phyloP scores from a whole-genome alignment of 2,888 invertebrate genomes.

The Tipula unca region DNA sequence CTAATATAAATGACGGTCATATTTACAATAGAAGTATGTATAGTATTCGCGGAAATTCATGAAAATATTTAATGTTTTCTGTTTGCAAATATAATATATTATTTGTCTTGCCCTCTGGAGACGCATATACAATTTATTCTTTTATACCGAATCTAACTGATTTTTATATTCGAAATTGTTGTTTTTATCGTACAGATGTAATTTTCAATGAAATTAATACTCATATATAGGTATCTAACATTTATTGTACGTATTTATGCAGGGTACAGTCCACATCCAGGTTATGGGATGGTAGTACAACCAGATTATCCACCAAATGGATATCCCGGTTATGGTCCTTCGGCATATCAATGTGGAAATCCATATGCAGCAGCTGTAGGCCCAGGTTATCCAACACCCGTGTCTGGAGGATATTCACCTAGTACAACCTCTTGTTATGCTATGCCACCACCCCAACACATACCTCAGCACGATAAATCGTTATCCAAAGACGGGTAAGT shows the following conservation, averaged over 20 bases:
- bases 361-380: constrained; percentile 41
- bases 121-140: neutral
- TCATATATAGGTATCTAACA: neutral
- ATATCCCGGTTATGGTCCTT: constrained; percentile 60
- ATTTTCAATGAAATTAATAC: neutral
- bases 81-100: constrained; percentile 1
- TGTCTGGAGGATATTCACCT: constrained; percentile 61
- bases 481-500: constrained; percentile 41
- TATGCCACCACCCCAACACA: constrained; percentile 78
- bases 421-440: constrained; percentile 65
- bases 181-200: neutral
- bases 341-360: constrained; percentile 48
- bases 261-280: constrained; percentile 84
- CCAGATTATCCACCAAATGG: constrained; percentile 73
- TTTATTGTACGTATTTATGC: constrained; percentile 23
- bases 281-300: constrained; percentile 70
- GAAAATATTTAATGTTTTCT: neutral
- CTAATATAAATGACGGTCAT: neutral
- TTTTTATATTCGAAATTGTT: neutral
- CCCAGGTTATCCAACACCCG: constrained; percentile 58
- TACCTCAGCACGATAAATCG: constrained; percentile 65
- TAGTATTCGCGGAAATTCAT: neutral
- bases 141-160: neutral
- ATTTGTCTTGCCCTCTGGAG: constrained; percentile 17
- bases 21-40: neutral